phyloP scores from a whole-genome alignment of 2,888 invertebrate genomes.

The Temnothorax rugatulus region DNA sequence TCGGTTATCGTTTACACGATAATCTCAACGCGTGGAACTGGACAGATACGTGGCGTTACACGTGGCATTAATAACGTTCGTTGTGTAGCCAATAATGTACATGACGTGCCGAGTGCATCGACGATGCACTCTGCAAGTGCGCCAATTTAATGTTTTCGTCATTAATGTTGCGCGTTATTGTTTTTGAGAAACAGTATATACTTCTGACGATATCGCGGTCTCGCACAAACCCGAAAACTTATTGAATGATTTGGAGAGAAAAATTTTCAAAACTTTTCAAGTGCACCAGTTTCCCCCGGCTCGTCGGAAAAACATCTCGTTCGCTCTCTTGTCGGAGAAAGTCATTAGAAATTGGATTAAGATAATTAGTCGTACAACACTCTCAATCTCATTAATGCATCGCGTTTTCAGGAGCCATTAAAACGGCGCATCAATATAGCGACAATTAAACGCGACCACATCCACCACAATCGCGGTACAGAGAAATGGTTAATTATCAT shows the following conservation, averaged over 20 bases:
- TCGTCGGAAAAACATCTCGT: background rate
- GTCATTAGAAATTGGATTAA: slow-evolving; percentile 5
- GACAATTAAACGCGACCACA: slow-evolving; percentile 42
- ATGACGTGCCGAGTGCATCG: slow-evolving; percentile 9
- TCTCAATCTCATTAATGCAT: slow-evolving; percentile 44
- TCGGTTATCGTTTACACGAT: slow-evolving; percentile 63
- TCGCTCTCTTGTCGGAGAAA: background rate
- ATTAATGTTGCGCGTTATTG: background rate
- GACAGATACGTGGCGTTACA: slow-evolving; percentile 69
- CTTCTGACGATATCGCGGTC: background rate
- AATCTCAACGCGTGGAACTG: slow-evolving; percentile 72
- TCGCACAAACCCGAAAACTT: background rate
- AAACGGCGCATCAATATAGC: slow-evolving; percentile 29
- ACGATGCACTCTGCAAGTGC: slow-evolving; percentile 8
- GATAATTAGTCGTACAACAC: slow-evolving; percentile 27
- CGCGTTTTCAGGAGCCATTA: slow-evolving; percentile 46
- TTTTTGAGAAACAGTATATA: background rate
- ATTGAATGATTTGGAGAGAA: background rate
- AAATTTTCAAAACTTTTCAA: background rate
- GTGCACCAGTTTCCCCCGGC: background rate
- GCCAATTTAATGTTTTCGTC: background rate
- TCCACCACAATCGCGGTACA: slow-evolving; percentile 23
- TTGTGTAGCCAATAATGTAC: slow-evolving; percentile 61
- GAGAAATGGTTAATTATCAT: slow-evolving; percentile 57
- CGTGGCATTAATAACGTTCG: slow-evolving; percentile 70